These are phyloP conservation scores for Rhynchotus rufescens DNA, from an alignment of 2,797 vertebrate species.

Conservation along the genomic window DNA sequence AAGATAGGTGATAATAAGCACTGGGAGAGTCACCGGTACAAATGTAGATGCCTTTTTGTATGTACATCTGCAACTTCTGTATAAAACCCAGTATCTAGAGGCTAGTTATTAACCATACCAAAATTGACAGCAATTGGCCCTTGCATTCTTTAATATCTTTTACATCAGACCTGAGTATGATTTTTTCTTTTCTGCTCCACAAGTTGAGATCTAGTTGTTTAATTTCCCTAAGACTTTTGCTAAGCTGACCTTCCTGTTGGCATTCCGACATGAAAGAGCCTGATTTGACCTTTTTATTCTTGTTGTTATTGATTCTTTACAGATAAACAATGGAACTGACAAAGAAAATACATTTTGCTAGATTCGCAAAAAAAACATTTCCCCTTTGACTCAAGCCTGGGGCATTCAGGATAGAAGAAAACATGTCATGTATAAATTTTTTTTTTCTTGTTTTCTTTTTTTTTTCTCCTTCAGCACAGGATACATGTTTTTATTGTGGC, in stretches of 20 bases:
- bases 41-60: not conserved
- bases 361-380: constrained; percentile 31
- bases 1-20: not conserved
- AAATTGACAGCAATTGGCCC: not conserved
- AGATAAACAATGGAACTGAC: not conserved
- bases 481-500: not conserved
- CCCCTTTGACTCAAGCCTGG: not conserved
- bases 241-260: constrained; percentile 1
- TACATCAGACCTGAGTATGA: rapidly evolving
- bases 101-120: not conserved
- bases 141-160: not conserved
- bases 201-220: not conserved
- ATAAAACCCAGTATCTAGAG: not conserved
- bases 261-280: not conserved
- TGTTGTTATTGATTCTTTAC: constrained; percentile 30
- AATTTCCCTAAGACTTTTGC: not conserved
- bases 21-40: not conserved
- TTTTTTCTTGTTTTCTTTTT: not conserved
- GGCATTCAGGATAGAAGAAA: not conserved
- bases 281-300: constrained; percentile 17
- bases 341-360: constrained; percentile 1
- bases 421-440: not conserved
- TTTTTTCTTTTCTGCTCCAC: not conserved
- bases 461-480: not conserved
- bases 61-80: not conserved